These are phyloP conservation scores for Listronotus oregonensis DNA, from an alignment of 1,140 invertebrate species.

Conservation along the genomic window DNA sequence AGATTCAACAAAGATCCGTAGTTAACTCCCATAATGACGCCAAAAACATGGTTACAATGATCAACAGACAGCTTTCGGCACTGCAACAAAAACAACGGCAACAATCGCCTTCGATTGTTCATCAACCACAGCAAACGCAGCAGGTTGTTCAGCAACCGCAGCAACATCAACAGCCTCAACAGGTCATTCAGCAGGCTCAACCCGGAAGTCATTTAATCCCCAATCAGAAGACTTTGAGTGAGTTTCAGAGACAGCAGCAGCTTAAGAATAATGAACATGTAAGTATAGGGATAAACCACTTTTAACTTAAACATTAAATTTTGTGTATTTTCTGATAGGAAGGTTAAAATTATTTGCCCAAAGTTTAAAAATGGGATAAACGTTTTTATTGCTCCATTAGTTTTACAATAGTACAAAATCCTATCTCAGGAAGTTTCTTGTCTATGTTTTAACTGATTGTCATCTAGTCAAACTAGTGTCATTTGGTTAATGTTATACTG, in stretches of 20 bases:
- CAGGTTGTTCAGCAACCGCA: conserved; percentile 43
- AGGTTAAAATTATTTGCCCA: neutral
- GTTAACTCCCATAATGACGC: too few relatives aligned
- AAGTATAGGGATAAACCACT: neutral
- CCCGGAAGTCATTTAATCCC: neutral
- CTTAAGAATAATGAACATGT: conserved; percentile 2
- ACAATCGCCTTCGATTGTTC: conserved; percentile 11
- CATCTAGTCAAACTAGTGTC: too few relatives aligned
- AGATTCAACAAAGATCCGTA: conserved; percentile 6
- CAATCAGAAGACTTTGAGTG: neutral
- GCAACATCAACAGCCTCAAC: conserved; percentile 6
- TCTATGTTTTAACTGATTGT: too few relatives aligned
- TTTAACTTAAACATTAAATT: too few relatives aligned
- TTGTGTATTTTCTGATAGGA: too few relatives aligned
- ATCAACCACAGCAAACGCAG: conserved; percentile 26
- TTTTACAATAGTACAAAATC: too few relatives aligned
- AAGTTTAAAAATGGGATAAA: too few relatives aligned
- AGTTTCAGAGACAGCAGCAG: conserved; percentile 5
- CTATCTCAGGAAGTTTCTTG: too few relatives aligned
- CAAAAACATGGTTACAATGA: conserved; percentile 10
- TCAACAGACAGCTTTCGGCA: conserved; percentile 26
- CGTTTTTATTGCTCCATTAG: too few relatives aligned
- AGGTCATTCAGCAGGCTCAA: neutral
- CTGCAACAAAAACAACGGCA: conserved; percentile 21
- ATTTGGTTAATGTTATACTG: too few relatives aligned